Evolutionary conservation across 2,113 vertebrate species (phyloP).

Genomic region (Toxostoma redivivum): DNA sequence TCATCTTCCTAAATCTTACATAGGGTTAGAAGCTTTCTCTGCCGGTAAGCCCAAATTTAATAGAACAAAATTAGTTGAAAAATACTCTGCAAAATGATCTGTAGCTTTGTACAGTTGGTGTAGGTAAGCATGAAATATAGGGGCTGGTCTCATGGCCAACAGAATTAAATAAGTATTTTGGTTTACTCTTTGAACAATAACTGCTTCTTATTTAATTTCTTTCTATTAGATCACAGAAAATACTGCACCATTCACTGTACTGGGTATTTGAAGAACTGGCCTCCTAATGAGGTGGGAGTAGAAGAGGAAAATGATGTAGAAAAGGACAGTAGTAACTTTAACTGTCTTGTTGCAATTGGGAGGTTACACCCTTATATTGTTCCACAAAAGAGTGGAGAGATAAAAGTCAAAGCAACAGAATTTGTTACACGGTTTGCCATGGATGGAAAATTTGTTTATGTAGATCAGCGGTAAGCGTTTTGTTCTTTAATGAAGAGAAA

Average conservation of each 20-base stretch:
- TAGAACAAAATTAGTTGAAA: background rate
- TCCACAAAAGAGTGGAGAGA: slow-evolving; percentile 79
- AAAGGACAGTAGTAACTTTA: slow-evolving; percentile 82
- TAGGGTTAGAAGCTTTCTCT: background rate
- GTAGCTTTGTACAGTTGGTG: background rate
- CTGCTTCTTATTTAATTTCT: slow-evolving; percentile 3
- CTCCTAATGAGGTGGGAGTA: slow-evolving; percentile 77
- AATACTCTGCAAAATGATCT: background rate
- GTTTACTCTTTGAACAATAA: slow-evolving; percentile 1
- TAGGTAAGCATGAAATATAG: background rate
- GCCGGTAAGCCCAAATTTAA: background rate
- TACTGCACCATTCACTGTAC: slow-evolving; percentile 91
- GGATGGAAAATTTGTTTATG: slow-evolving; percentile 92
- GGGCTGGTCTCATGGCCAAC: background rate
- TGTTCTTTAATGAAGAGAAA: background rate
- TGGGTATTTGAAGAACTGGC: slow-evolving; percentile 89
- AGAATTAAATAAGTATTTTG: background rate
- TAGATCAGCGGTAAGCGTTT: slow-evolving; percentile 84
- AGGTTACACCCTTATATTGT: slow-evolving; percentile 78
- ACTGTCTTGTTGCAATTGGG: slow-evolving; percentile 88
- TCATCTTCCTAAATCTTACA: background rate
- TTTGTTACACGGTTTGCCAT: slow-evolving; percentile 87
- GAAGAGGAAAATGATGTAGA: slow-evolving; percentile 81
- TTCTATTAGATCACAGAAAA: slow-evolving; percentile 79
- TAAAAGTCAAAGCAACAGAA: slow-evolving; percentile 84